Percentiles rank a stretch among this genome's conserved stretches.
Conservation (phyloP, 2,113 vertebrate genomes). For the Barnardius zonarius region DNA sequence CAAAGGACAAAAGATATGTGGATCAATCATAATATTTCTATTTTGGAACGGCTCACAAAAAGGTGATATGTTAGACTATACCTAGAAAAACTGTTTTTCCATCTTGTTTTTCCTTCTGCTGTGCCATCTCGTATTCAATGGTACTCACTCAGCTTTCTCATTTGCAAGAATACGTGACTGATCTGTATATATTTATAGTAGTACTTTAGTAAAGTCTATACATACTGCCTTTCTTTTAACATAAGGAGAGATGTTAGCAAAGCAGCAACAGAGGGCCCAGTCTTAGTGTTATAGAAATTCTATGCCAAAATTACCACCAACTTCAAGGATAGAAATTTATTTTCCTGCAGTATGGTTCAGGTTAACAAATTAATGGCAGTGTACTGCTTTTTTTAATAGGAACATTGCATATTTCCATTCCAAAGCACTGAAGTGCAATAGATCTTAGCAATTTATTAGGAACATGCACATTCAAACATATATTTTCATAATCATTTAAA, state of each 20-base stretch:
- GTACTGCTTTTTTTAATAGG: neutral
- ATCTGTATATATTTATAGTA: slow-evolving; percentile 2
- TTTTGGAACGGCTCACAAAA: neutral
- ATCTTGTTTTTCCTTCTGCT: neutral
- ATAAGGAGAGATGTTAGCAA: slow-evolving; percentile 18
- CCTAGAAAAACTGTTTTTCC: neutral
- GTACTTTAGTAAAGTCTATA: slow-evolving; percentile 8
- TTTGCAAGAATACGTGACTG: neutral
- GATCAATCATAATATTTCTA: neutral
- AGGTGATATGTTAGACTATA: neutral
- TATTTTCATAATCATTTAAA: neutral
- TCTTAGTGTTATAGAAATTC: neutral
- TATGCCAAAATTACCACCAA: slow-evolving; percentile 34
- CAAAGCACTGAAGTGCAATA: neutral
- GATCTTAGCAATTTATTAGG: neutral
- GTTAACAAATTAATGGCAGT: slow-evolving; percentile 11
- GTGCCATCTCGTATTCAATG: neutral
- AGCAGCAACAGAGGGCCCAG: slow-evolving; percentile 30
- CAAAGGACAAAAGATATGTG: neutral
- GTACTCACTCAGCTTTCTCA: neutral
- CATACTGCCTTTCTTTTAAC: neutral
- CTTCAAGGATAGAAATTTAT: neutral
- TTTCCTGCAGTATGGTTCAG: slow-evolving; percentile 19
- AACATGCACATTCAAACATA: neutral
- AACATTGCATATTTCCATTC: neutral